Conservation (phyloP, 1,140 invertebrate genomes). For the Ceratina australensis region DNA sequence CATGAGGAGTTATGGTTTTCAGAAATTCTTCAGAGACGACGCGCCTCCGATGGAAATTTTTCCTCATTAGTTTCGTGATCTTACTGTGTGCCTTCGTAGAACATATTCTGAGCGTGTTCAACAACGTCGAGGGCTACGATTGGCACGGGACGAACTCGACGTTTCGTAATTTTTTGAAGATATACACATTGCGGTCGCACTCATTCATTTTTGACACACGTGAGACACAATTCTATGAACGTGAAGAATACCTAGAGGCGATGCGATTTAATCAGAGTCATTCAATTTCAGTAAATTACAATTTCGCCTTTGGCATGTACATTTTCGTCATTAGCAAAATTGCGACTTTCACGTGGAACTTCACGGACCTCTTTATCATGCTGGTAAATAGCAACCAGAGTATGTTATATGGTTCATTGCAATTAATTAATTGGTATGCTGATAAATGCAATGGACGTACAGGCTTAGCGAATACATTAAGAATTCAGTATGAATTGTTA, state of each 20-base stretch:
- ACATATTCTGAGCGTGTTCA: slow-evolving; percentile 71
- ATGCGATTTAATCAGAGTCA: neutral
- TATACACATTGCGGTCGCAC: slow-evolving; percentile 68
- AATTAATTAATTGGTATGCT: neutral
- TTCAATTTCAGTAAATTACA: slow-evolving; percentile 72
- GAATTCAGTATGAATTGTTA: slow-evolving; percentile 27
- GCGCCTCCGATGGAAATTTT: slow-evolving; percentile 70
- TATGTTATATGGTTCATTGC: no score
- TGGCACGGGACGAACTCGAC: slow-evolving; percentile 58
- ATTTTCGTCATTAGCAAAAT: slow-evolving; percentile 81
- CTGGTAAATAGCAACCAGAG: slow-evolving; percentile 73
- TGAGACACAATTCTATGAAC: slow-evolving; percentile 33
- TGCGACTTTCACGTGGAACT: slow-evolving; percentile 85
- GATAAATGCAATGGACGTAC: neutral
- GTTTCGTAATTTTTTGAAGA: slow-evolving; percentile 66
- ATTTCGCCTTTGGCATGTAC: slow-evolving; percentile 70
- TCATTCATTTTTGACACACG: slow-evolving; percentile 68
- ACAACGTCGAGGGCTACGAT: slow-evolving; percentile 47
- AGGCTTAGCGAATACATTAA: neutral
- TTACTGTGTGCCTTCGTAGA: slow-evolving; percentile 69
- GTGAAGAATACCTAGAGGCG: no score
- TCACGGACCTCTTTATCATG: slow-evolving; percentile 84
- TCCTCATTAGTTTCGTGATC: slow-evolving; percentile 58
- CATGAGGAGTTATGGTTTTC: neutral
- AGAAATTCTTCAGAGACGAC: slow-evolving; percentile 63